Base-by-base conservation (phyloP, 2,888 invertebrate species). In the Dynastes tityus region DNA sequence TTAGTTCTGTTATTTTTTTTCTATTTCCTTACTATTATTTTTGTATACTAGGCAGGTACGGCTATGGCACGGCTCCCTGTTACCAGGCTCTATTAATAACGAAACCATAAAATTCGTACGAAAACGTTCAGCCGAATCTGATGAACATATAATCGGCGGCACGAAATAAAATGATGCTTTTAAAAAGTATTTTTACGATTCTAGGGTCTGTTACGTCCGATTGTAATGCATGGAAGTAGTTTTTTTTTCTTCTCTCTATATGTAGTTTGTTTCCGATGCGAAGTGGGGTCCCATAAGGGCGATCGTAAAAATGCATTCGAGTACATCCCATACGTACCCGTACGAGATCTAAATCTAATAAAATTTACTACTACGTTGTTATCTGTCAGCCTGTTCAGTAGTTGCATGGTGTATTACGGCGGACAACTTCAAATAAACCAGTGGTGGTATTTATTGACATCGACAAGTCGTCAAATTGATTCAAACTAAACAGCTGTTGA, bases 171-270 rank as follows among this genome's bases (percentile, higher is more conserved):
- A 51, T 32, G 22, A 51, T 49, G 40, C 11, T 49, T 22, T 32
- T 51, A 49, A 68, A 68, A 32, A 29, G 22, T 51, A 68, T 68
- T 68, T 68, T 68, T 68, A 68, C 51, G 68, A 68, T 68, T 68
- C 51, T 51, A 51, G 29, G 68, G 68, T 53, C 68, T 68, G 40
- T 22, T 51, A 29, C 29, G 29, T 29, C 68, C 51, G 65, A 65
- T 45, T 45, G 68, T 16, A 27, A 29, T 68, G 51, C 51, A 68
- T 27, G 27, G 68, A 53, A 27, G 29, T 22, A 6, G 51, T 27
- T 29, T 51, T 53, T 32, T 63, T 61, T 22, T 61, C 2, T 63
- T 27, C 29, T 29, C 49, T 49, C 1, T 49, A 29, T 22, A 22
- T 22, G 22, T 22, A 22, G 22, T 22, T 22, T 22, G 22, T 45